Base-by-base conservation (phyloP, 1,140 invertebrate species). In the Parasteatoda tepidariorum region DNA sequence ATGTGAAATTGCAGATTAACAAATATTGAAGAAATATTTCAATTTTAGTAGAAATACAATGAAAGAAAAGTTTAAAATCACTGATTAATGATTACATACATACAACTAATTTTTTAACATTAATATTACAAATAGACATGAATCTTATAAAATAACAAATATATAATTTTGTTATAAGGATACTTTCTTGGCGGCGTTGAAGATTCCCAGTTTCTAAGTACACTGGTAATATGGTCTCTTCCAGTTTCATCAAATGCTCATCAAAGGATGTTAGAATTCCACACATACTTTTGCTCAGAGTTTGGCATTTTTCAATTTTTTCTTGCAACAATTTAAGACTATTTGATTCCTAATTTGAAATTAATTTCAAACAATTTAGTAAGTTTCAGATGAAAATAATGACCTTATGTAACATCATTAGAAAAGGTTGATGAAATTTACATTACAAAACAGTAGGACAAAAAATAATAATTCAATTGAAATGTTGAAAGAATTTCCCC, bases 141-240 rank as follows among this genome's bases (percentile, higher is more conserved):
- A n/a, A n/a, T n/a, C n/a, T n/a, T n/a, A n/a, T n/a, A n/a, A n/a
- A n/a, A n/a, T n/a, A n/a, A n/a, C n/a, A n/a, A n/a, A n/a, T n/a
- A n/a, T n/a, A n/a, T n/a, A n/a, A n/a, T n/a, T n/a, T n/a, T n/a
- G n/a, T n/a, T n/a, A n/a, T n/a, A 87, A 88, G 87, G 87, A 89
- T 92, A 97, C 96, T 98, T 86, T 96, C 94, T 89, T 98, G 97
- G 86, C 95, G 92, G 84, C 93, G 91, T 87, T 98, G 95, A 22
- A 98, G 89, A 87, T 94, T 95, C 83, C 96, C 96, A 33, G 97
- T 98, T 88, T 98, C 95, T 89, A 97, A 96, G 87, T 98, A 98
- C 70, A 99, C 94, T 5, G 97, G 97, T 64, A 98, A 90, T 88
- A 99, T 97, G 3, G 97, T 98, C 85, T 95, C 93, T 89, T 98